A percentile compares a stretch with the other conserved stretches of the same genome.
Evolutionary conservation across 1,140 invertebrate species (phyloP).

Genomic region (Lucilia cuprina): DNA sequence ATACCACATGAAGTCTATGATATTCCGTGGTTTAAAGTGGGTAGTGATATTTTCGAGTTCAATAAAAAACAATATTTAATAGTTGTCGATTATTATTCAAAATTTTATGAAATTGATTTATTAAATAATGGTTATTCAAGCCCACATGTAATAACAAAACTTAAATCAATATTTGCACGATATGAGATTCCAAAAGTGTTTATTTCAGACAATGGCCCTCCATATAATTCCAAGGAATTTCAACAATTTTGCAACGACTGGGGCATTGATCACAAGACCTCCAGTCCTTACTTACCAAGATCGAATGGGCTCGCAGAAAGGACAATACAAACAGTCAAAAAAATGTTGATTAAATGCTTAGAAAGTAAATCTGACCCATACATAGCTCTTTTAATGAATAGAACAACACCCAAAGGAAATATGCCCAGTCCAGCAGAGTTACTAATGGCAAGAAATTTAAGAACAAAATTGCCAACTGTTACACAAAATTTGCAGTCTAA

Average conservation of each 20-base stretch:
- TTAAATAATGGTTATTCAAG: slow-evolving; percentile 16
- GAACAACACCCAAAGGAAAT: slow-evolving; percentile 40
- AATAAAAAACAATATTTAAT: slow-evolving; percentile 49
- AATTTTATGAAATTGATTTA: slow-evolving; percentile 37
- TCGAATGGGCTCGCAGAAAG: no score
- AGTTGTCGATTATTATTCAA: slow-evolving; percentile 44
- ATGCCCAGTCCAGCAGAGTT: slow-evolving; percentile 39
- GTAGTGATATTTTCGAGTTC: slow-evolving; percentile 53
- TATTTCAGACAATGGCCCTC: slow-evolving; percentile 38
- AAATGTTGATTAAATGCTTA: slow-evolving; percentile 22
- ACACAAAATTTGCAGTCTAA: no score
- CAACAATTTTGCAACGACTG: slow-evolving; percentile 32
- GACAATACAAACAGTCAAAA: not conserved
- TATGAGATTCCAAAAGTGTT: slow-evolving; percentile 37
- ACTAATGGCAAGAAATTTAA: not conserved
- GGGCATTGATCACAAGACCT: not conserved
- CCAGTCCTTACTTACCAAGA: no score
- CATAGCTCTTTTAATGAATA: slow-evolving; percentile 39
- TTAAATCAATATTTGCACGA: slow-evolving; percentile 39
- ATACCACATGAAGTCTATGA: no score
- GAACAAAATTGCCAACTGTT: no score
- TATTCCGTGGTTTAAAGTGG: slow-evolving; percentile 1
- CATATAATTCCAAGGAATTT: slow-evolving; percentile 34
- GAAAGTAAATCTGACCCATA: slow-evolving; percentile 38
- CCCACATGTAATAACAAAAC: not conserved